Conservation (phyloP, 2,797 vertebrate genomes). For the Enoplosus armatus region DNA sequence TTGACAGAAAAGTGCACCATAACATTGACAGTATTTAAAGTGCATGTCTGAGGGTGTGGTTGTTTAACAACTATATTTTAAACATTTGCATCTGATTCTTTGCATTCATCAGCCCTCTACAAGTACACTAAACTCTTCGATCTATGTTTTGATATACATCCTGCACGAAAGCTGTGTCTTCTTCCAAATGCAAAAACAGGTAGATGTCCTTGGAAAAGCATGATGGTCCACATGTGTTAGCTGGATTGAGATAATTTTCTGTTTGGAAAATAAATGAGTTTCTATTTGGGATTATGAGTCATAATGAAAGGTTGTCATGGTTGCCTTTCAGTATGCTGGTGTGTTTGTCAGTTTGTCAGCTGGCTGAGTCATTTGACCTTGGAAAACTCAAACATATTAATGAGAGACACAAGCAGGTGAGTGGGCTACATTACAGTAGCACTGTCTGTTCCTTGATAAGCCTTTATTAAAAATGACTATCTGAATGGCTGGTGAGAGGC, state of each 20-base stretch:
- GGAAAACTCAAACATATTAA: conserved; percentile 61
- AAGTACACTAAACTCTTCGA: neutral
- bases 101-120: too few relatives aligned
- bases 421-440: conserved; percentile 61
- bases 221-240: neutral
- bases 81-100: neutral
- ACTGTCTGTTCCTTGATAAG: conserved; percentile 48
- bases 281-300: conserved; percentile 27
- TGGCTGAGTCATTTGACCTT: conserved; percentile 74
- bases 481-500: conserved; percentile 35
- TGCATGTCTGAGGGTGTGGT: neutral
- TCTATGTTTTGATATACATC: too few relatives aligned
- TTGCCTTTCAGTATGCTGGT: conserved; percentile 38
- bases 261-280: conserved; percentile 15
- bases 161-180: neutral
- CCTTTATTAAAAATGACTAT: conserved; percentile 65
- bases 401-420: conserved; percentile 60
- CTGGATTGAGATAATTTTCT: neutral
- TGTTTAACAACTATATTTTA: neutral
- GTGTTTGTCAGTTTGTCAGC: conserved; percentile 51
- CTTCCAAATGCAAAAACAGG: neutral
- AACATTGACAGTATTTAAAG: too few relatives aligned
- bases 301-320: conserved; percentile 61
- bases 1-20: too few relatives aligned
- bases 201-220: neutral